Percentiles rank a stretch among this genome's conserved stretches.
These are phyloP conservation scores for Sapajus apella DNA, from an alignment of 2,113 vertebrate species.

Conservation along the genomic window DNA sequence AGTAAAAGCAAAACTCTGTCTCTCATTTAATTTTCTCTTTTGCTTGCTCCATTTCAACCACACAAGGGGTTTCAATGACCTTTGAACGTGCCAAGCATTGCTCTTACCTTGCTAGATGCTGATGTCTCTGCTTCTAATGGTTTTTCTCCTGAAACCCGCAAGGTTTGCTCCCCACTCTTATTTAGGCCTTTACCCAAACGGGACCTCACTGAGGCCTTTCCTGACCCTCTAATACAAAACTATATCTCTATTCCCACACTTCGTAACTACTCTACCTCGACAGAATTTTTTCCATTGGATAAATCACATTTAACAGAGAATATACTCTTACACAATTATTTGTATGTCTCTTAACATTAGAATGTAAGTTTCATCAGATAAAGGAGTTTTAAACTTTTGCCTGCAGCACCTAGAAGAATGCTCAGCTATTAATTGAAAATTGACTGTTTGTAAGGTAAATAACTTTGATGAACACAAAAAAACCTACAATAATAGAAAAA, in stretches of 20 bases:
- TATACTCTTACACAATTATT: not conserved
- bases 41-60: not conserved
- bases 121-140: no score
- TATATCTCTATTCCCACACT: not conserved
- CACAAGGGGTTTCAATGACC: not conserved
- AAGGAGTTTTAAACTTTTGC: not conserved
- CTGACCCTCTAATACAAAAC: not conserved
- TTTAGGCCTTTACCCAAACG: not conserved
- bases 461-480: not conserved
- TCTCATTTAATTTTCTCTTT: not conserved
- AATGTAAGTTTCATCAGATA: not conserved
- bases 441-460: not conserved
- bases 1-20: not conserved
- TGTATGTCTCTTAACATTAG: not conserved
- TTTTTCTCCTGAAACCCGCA: not conserved
- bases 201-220: not conserved
- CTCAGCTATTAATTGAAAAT: not conserved
- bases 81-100: not conserved
- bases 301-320: not conserved
- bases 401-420: not conserved
- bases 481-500: not conserved
- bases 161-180: not conserved
- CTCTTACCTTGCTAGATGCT: not conserved
- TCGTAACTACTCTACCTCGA: not conserved
- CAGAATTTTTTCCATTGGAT: not conserved